Evolutionary conservation across 2,113 vertebrate species (phyloP).

Genomic region (Phrynocephalus versicolor): DNA sequence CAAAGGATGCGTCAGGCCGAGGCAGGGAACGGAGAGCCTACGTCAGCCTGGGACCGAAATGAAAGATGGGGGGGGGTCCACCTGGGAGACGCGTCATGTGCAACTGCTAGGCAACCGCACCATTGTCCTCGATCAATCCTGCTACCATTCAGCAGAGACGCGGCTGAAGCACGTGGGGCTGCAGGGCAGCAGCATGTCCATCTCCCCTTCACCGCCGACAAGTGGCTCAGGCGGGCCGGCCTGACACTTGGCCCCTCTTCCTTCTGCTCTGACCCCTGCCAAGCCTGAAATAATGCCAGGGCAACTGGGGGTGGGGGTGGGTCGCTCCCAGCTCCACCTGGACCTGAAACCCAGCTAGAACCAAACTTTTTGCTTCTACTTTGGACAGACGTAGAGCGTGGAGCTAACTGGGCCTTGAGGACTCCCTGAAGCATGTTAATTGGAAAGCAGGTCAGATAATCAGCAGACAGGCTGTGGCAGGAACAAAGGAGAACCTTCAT

Average conservation of each 20-base stretch:
- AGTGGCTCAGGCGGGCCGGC: too few relatives aligned
- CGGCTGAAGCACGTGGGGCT: not conserved
- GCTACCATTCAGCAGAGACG: not conserved
- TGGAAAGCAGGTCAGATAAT: too few relatives aligned
- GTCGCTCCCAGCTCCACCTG: too few relatives aligned
- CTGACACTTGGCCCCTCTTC: not conserved
- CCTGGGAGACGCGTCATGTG: not conserved
- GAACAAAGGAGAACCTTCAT: too few relatives aligned
- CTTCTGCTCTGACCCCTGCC: too few relatives aligned
- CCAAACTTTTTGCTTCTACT: too few relatives aligned
- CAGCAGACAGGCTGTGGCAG: too few relatives aligned
- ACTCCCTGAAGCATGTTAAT: too few relatives aligned
- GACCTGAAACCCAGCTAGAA: too few relatives aligned
- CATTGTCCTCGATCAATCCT: not conserved
- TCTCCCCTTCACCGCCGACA: not conserved
- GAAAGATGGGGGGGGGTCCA: too few relatives aligned
- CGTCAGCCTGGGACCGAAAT: not conserved
- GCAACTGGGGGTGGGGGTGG: not conserved
- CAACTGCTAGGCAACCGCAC: not conserved
- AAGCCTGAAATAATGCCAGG: not conserved
- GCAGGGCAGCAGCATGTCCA: not conserved
- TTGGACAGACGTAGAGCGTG: too few relatives aligned
- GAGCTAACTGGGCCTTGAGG: too few relatives aligned
- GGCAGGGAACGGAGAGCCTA: not conserved
- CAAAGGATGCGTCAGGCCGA: not conserved